phyloP scores from a whole-genome alignment of 1,140 invertebrate genomes.

The Drosophila novamexicana region DNA sequence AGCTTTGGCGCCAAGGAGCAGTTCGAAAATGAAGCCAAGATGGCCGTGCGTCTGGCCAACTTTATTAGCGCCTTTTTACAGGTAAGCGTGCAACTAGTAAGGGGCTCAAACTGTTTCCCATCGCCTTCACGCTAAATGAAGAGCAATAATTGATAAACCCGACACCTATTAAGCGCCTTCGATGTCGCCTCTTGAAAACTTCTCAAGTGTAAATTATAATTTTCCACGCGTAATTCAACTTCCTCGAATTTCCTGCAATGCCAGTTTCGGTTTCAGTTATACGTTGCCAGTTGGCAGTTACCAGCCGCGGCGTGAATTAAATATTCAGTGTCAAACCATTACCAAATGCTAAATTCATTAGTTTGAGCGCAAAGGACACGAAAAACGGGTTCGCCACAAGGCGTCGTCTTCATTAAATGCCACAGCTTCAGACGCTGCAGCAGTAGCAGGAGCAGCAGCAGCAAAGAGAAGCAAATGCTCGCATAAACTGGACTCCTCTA shows the following conservation, averaged over 20 bases:
- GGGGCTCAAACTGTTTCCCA: constrained; percentile 48
- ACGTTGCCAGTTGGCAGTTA: constrained; percentile 40
- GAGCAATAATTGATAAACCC: constrained; percentile 82
- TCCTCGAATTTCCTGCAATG: constrained; percentile 82
- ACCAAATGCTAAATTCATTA: constrained; percentile 84
- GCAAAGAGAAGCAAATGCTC: constrained; percentile 17
- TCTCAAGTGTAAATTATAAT: constrained; percentile 84
- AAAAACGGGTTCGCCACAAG: constrained; percentile 80
- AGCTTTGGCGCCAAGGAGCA: constrained; percentile 93
- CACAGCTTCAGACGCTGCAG: constrained; percentile 36
- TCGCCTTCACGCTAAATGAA: constrained; percentile 75
- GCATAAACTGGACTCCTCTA: constrained; percentile 21
- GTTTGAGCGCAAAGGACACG: constrained; percentile 73
- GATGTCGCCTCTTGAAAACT: constrained; percentile 77
- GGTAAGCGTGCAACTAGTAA: constrained; percentile 84
- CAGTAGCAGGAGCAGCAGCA: constrained; percentile 30
- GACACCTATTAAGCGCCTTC: constrained; percentile 81
- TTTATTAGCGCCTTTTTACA: constrained; percentile 97
- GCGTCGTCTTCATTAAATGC: constrained; percentile 75
- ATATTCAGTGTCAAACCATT: constrained; percentile 84
- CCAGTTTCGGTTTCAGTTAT: constrained; percentile 58
- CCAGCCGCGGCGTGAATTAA: constrained; percentile 70
- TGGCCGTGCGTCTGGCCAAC: constrained; percentile 96
- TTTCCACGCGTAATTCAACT: constrained; percentile 84
- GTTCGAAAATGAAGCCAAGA: constrained; percentile 97